Evolutionary conservation across 2,113 vertebrate species (phyloP), one percentile per base, ranked within the genome.

Genomic region (Gallinago media): DNA sequence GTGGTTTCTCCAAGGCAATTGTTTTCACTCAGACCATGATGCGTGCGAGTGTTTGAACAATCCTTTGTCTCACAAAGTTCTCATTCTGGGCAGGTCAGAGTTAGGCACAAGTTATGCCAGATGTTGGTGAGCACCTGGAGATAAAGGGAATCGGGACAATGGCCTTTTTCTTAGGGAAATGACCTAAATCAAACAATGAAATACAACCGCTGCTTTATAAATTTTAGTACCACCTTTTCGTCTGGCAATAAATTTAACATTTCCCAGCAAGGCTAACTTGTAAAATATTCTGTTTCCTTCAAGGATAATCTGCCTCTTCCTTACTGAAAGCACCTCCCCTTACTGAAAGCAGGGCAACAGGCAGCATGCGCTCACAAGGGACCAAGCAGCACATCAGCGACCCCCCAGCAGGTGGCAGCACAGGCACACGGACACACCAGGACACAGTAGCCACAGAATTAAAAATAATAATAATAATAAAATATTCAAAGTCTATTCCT

Each of bases 321-420:
- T 12, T 18, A 38, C 32, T 8, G 34, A 25, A 25, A 25, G 38
- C 62, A 42, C 18, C 15, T 42, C 23, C 8, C 27, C 47, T 46
- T 17, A 36, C 31, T 8, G 38, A 26, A 22, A 26, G 34, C 63
- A 8, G 31, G 31, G 17, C 32, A 40, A 50, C 17, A 15, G 1
- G 18, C 42, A 29, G 29, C 0, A 12, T 54, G 42, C 2, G 3
- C 32, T 38, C 29, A 6, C 23, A 50, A 18, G 27, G 29, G 36
- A 56, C 26, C 9, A 5, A 32, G 11, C 2, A 29, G 56, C 40
- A 55, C 34, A 47, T 4, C 19, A 15, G 19, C 18, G 47, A 25
- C 2, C 9, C 18, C 32, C 59, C 96, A 75, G 29, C 65, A 94
- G 96, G 52, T 94, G 96, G 95, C 95, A 95, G 76, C 89, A 88